Base-by-base conservation (phyloP, 2,797 vertebrate genomes). In the Enteromius fasciolatus region DNA sequence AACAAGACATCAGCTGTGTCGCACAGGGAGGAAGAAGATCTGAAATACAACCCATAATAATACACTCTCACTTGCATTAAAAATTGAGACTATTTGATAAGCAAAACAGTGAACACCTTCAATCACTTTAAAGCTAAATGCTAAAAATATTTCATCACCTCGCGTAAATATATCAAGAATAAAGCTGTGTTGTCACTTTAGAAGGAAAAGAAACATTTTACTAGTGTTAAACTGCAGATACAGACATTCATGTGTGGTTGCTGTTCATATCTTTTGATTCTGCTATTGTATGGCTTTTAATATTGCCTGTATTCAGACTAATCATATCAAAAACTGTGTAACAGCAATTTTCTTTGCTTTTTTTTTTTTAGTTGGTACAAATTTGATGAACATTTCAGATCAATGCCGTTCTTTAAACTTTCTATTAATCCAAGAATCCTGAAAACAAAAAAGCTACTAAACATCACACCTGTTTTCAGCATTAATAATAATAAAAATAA, bases 1-100 rank as follows among this genome's bases (percentile, higher is more conserved):
- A 86, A 88, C 68, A 50, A 79, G 84, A 69, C 5, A 67, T 82
- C 63, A 69, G 39, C 59, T 39, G 31, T 76, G 57, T 59, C n/a
- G 14, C 52, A 44, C 9, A 33, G 57, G 52, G 28, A 78, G 17
- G 76, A 73, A 74, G n/a, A 3, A 23, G 12, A 50, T 15, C 31
- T 14, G 5, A 73, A 81, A 80, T 20, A 36, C 41, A 63, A 31
- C 18, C 31, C 28, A 36, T 39, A 64, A 23, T 64, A 31, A 50
- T 64, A 17, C 4, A 72, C 25, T 17, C 5, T 61, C 31, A 15
- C 8, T 66, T 48, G 20, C 17, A 23, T 46, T 31, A 14, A 70
- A 59, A 75, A 20, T n/a, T n/a, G 10, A 41, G 20, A n/a, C 66
- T 41, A 39, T 68, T 41, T 39, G 36, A 67, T n/a, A 41, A 25